A percentile compares a stretch with the other conserved stretches of the same genome.
Evolutionary conservation across 2,888 invertebrate genomes (phyloP).

Genomic region (Dicycla oo): DNA sequence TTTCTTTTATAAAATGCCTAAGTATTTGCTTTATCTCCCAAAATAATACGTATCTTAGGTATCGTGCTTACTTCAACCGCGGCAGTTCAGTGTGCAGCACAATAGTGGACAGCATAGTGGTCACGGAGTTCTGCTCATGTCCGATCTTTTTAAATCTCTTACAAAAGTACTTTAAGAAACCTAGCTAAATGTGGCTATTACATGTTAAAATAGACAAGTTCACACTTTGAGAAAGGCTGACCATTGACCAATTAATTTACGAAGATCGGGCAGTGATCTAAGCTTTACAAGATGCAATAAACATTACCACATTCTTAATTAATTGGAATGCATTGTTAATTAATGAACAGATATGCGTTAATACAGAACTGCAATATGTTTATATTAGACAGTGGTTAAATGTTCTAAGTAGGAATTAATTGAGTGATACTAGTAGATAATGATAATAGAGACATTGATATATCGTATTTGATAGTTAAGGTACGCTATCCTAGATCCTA

Average conservation of each 20-base stretch:
- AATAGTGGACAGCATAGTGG: neutral
- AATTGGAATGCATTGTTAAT: conserved; percentile 38
- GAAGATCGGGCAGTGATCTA: conserved; percentile 5
- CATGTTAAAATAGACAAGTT: neutral
- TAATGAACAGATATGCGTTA: conserved; percentile 7
- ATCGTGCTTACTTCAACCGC: too few species aligned
- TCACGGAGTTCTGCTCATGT: neutral
- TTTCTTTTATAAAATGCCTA: too few species aligned
- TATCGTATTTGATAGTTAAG: neutral
- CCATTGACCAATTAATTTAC: neutral
- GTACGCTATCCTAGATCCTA: too few species aligned
- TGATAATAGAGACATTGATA: neutral
- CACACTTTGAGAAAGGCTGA: neutral
- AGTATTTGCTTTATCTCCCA: too few species aligned
- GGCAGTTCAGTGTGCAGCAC: neutral
- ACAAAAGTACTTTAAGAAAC: neutral
- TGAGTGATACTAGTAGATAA: neutral
- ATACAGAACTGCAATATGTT: conserved; percentile 3
- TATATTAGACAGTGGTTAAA: conserved; percentile 1
- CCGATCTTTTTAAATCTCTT: neutral
- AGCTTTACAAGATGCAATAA: conserved; percentile 12
- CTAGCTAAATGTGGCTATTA: neutral
- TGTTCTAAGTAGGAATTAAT: neutral
- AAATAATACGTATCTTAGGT: too few species aligned
- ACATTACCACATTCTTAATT: conserved; percentile 17